Base-by-base conservation (phyloP, 1,140 invertebrate species). In the Hermetia illucens region DNA sequence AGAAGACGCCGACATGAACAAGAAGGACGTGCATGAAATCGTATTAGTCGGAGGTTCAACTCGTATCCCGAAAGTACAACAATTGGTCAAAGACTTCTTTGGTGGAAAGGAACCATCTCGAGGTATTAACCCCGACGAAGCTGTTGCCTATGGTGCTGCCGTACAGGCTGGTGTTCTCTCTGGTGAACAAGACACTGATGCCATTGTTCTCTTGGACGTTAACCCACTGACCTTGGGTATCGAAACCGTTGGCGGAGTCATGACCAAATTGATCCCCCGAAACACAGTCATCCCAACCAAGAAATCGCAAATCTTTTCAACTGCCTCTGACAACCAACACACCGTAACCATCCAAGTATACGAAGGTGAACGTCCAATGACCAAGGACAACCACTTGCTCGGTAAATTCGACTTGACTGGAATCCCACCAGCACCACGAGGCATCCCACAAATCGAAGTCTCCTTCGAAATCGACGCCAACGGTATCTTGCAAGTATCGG, bases 251-350 rank as follows among this genome's bases (percentile, higher is more conserved):
- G 95, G 95, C 42, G 95, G 95, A 45, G 93, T 99, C 9, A 98
- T 99, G 95, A 98, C 95, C 42, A 98, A 98, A 63, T 71, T 99
- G 18, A 98, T 98, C 60, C 82, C 89, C 38, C 72, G 95, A 53
- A 99, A 98, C 70, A 97, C 93, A 31, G 93, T 97, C 27, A 98
- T 99, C 50, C 95, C 95, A 13, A 98, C 94, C n/a, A 98, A 98
- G 69, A 98, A 99, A 60, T 94, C 91, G 4, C 94, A 98, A 60
- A 93, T 98, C 49, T 99, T 99, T 77, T 96, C 92, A 1, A 99
- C 95, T 8, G 94, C 94, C 30, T 89, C 90, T 13, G 95, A 99
- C 56, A 98, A 98, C 60, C 95, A 99, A 59, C 89, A 95, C 64
- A 97, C 93, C 16, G 95, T 99, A 5, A 97, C 93, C 25, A 99